Evolutionary conservation across 2,888 invertebrate species (phyloP), one percentile per base, ranked within the genome.

Genomic region (Crematogaster levior): DNA sequence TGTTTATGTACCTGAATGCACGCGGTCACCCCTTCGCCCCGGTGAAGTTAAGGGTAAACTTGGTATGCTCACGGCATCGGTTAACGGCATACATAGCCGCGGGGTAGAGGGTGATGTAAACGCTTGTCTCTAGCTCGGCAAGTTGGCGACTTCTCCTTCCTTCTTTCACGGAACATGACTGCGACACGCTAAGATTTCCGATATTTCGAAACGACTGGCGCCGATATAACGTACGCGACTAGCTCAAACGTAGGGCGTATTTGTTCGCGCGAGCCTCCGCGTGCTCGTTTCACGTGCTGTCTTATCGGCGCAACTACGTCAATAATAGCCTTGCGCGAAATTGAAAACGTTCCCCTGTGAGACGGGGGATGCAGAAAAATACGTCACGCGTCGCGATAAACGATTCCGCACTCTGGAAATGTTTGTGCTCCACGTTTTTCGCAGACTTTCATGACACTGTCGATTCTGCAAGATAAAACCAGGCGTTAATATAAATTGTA

Each of bases 121-220:
- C 77, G 88, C 82, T 88, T 88, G 86, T 88, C 86, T 86, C 81
- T 74, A 27, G 53, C 58, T 21, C 65, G 18, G 43, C 46, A 81
- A 86, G 43, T n/a, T 75, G 68, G 75, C 77, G 88, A 85, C 86
- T 88, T 74, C 80, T n/a, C 84, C 86, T 88, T 74, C 80, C 24
- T 86, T 86, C 70, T 70, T 56, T 56, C 48, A 10, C 40, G 58
- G 75, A 84, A 85, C 88, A 82, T 65, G 53, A 61, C 81, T 30
- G 51, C 56, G 60, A 68, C 86, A 85, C 83, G 85, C 83, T 51
- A 86, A 86, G 86, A 88, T 88, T 88, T 72, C 65, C 88, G 86
- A 86, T 88, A 88, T 80, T 88, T 84, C 81, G 72, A 86, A 88
- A 88, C n/a, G n/a, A n/a, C 82, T 81, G 75, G 75, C 82, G 73